Conservation (phyloP, 2,113 vertebrate species). For the Numenius arquata region DNA sequence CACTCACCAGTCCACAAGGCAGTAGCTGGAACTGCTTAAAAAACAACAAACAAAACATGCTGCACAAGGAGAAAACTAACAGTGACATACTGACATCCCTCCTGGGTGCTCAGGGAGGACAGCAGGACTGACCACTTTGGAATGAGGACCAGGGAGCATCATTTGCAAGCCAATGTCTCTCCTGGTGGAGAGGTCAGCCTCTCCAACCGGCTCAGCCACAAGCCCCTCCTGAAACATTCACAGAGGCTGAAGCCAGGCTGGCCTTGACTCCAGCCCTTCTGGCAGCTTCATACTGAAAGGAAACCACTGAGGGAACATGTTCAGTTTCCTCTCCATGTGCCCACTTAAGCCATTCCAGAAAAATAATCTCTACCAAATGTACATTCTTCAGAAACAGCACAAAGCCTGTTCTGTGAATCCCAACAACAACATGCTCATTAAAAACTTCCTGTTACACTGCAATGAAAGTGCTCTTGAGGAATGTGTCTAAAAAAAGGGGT, state of each 20-base stretch:
- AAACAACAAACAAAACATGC: neutral
- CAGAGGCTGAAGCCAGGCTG: neutral
- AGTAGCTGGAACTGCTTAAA: neutral
- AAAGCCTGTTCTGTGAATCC: neutral
- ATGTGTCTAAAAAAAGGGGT: neutral
- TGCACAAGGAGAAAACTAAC: neutral
- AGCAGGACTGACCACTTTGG: neutral
- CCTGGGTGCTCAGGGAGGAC: neutral
- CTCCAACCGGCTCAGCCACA: neutral
- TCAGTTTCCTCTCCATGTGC: neutral
- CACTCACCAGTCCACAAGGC: fast-evolving
- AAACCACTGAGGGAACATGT: neutral
- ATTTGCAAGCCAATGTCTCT: neutral
- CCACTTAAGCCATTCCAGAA: neutral
- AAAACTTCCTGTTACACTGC: neutral
- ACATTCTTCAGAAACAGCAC: neutral
- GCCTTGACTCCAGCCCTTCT: neutral
- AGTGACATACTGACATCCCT: neutral
- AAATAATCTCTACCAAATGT: neutral
- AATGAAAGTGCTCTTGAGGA: neutral
- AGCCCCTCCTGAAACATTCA: neutral
- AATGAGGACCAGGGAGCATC: neutral
- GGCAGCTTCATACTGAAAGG: neutral
- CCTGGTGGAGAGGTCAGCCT: neutral
- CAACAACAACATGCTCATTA: neutral